Evolutionary conservation across 2,113 vertebrate genomes (phyloP), one percentile per base, ranked within the genome.

Genomic region (Saccopteryx bilineata): DNA sequence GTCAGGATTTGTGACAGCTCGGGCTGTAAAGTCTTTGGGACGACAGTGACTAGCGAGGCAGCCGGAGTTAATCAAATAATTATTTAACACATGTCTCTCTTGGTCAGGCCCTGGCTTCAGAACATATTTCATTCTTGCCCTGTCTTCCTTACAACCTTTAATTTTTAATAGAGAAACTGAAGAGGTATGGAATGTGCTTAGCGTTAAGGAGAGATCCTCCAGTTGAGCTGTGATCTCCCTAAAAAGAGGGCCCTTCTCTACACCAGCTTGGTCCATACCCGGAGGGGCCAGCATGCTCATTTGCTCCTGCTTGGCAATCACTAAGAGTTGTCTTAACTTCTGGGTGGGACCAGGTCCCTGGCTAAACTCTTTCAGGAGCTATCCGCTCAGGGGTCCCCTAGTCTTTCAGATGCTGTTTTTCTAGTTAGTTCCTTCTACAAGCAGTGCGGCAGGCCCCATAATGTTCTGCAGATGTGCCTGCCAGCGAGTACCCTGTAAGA

Each of bases 51-150:
- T 58, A 71, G 88, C 74, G 8, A 33, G 0, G 18, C 74, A 79
- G 81, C 66, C 0, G 0, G 85, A 97, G 94, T 93, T 97, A 93
- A 97, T 97, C 96, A 97, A 97, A 97, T 96, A 83, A 96, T 97
- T 97, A 94, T 89, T 96, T 94, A 94, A 87, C 96, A 87, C 31
- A 1, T 86, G 82, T 93, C 92, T 94, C 93, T 89, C 82, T 95
- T 89, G 94, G 65, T 87, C 95, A 80, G 89, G 74, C 54, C 78
- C 79, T 78, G 74, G 9, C 91, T 91, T 89, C 60, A 63, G 79
- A 56, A 69, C 74, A 81, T 97, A 96, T 93, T 96, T 96, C 94
- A 95, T 93, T 65, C 81, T 2, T 81, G 52, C 48, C 31, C 52
- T 23, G 61, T 54, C 54, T 58, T 24, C 21, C 58, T 58, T 86